These are phyloP conservation scores for Lasioglossum malachurum DNA, from an alignment of 2,888 invertebrate species.

Conservation along the genomic window DNA sequence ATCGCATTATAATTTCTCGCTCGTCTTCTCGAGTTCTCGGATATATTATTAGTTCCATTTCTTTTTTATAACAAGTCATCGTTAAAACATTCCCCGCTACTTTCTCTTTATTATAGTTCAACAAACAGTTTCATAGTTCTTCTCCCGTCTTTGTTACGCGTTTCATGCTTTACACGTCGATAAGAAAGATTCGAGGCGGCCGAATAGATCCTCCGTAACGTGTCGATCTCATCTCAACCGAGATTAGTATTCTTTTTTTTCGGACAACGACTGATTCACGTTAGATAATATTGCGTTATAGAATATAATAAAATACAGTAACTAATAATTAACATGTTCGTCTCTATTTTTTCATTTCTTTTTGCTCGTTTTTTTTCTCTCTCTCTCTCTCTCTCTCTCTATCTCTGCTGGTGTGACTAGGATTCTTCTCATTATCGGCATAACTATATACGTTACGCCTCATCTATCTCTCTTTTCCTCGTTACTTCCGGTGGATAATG, in stretches of 20 bases:
- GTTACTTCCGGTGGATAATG: constrained; percentile 62
- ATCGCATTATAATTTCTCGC: constrained; percentile 44
- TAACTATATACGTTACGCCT: constrained; percentile 71
- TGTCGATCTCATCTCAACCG: constrained; percentile 29
- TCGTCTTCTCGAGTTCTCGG: constrained; percentile 25
- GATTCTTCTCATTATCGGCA: constrained; percentile 77
- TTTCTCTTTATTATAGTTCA: constrained; percentile 56
- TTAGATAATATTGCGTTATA: constrained; percentile 65
- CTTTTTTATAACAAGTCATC: constrained; percentile 53
- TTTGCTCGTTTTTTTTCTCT: constrained; percentile 49
- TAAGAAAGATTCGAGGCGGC: constrained; percentile 30
- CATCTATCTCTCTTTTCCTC: constrained; percentile 32
- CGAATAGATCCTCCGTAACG: constrained; percentile 21
- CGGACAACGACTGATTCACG: constrained; percentile 28
- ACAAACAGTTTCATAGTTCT: constrained; percentile 53
- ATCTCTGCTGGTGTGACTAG: constrained; percentile 77
- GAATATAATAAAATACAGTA: constrained; percentile 74
- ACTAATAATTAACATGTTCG: constrained; percentile 73
- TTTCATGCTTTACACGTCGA: constrained; percentile 8
- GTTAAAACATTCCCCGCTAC: constrained; percentile 54
- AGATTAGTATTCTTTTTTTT: not conserved
- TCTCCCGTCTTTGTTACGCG: constrained; percentile 25
- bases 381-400: not conserved
- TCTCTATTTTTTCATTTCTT: constrained; percentile 49
- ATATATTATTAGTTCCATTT: constrained; percentile 41